Evolutionary conservation across 2,113 vertebrate species (phyloP).

Genomic region (Hyla sarda): DNA sequence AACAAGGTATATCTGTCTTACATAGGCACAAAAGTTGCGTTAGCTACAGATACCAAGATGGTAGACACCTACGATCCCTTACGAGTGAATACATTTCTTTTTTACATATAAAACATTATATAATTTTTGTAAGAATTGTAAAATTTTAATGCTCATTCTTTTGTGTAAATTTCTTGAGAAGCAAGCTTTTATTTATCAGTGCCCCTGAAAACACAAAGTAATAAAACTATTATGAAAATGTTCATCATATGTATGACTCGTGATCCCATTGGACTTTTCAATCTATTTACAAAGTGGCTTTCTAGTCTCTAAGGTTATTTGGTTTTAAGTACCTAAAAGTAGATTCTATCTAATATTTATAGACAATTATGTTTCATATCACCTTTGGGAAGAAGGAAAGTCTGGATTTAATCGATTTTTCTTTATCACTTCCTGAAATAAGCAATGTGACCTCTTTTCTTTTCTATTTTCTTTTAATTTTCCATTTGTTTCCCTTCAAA

Average conservation of each 20-base stretch:
- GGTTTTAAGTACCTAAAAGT: constrained; percentile 34
- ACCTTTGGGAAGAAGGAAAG: constrained; percentile 33
- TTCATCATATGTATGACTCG: constrained; percentile 8
- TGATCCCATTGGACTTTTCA: constrained; percentile 9
- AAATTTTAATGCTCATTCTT: not conserved
- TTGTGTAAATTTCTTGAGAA: not conserved
- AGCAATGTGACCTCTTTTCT: constrained; percentile 42
- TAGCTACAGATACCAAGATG: too few species aligned
- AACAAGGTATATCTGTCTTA: too few species aligned
- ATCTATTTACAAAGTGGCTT: constrained; percentile 34
- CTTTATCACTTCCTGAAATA: constrained; percentile 35
- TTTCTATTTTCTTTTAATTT: not conserved
- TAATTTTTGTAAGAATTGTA: not conserved
- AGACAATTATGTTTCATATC: constrained; percentile 44
- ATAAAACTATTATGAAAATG: constrained; percentile 35
- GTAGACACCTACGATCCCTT: too few species aligned
- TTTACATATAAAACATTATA: not conserved
- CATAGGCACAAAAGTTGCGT: too few species aligned
- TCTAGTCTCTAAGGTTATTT: constrained; percentile 43
- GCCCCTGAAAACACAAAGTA: constrained; percentile 17
- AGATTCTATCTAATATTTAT: constrained; percentile 51
- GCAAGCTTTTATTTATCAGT: not conserved
- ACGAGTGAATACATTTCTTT: not conserved
- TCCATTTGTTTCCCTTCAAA: constrained; percentile 4
- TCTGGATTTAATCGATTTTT: constrained; percentile 38